Evolutionary conservation across 1,140 invertebrate genomes (phyloP).

Genomic region (Halyomorpha halys): DNA sequence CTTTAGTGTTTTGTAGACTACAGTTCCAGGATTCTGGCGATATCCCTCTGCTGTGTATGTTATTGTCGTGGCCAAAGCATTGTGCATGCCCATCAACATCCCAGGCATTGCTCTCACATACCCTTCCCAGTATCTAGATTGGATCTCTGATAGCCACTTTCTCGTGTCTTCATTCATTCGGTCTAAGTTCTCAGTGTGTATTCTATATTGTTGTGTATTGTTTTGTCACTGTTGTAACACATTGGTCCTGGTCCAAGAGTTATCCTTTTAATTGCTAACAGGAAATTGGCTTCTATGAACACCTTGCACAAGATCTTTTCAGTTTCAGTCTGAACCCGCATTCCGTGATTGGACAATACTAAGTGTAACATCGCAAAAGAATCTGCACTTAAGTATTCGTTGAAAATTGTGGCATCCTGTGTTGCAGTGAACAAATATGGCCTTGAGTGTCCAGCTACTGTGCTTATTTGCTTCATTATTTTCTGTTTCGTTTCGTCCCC

Average conservation of each 20-base stretch:
- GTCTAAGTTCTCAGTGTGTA: not conserved
- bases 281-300: not conserved
- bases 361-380: not conserved
- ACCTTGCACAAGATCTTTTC: not conserved
- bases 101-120: not conserved
- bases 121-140: not conserved
- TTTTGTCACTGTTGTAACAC: not conserved
- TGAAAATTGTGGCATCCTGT: not conserved
- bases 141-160: not conserved
- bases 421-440: not conserved
- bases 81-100: constrained; percentile 16
- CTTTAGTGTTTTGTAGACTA: not conserved
- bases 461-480: not conserved
- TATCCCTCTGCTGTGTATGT: not conserved
- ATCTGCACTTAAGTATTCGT: constrained; percentile 4
- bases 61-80: not conserved
- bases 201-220: not conserved
- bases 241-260: not conserved
- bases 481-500: constrained; percentile 7
- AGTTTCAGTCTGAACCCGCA: not conserved
- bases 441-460: not conserved
- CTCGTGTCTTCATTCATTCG: not conserved
- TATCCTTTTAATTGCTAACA: not conserved
- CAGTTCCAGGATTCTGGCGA: not conserved
- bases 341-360: not conserved